Base-by-base conservation (phyloP, 2,113 vertebrate species). In the Columba livia region DNA sequence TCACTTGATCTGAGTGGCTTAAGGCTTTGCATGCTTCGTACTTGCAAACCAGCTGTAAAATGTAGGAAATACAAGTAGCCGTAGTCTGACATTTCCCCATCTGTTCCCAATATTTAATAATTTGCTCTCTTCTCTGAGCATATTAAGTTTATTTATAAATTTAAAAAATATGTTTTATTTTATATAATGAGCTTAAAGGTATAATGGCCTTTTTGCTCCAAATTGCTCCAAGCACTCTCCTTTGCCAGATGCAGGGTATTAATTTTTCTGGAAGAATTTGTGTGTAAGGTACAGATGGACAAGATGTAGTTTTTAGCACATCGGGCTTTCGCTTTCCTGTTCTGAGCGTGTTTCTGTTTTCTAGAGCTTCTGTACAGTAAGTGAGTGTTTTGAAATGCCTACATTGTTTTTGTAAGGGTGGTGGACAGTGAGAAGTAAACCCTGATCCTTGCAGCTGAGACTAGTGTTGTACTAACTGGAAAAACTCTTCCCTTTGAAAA, bases 71-170 rank as follows among this genome's bases (percentile, higher is more conserved):
- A 93, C 90, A 93, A 96, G 95, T 94, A 94, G 95, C 92, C 13
- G 3, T 82, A 73, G 57, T 73, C 79, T 94, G 91, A 93, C 13
- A 1, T 91, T 96, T 93, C 51, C 47, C 85, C 97, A 96, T 95
- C 94, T 97, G 97, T 96, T 97, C 94, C 82, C 73, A 97, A 96
- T 97, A 94, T 81, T 93, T 91, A 94, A 96, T 93, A 97, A 97
- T 96, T 95, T 97, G 89, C 93, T 94, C 88, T 97, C 62, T 95
- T 97, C 86, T 96, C 79, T 82, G 79, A 93, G 31, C 88, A 56
- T 94, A 91, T 94, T 96, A 96, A 57, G 54, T 94, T 94, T 96
- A 92, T 94, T 91, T 93, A 95, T 93, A 92, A 85, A 94, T 91
- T 79, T 67, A 2, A 84, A 96, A 96, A 95, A 60, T 75, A 85